Conservation (phyloP, 1,140 invertebrate species). For the Rhyzopertha dominica region DNA sequence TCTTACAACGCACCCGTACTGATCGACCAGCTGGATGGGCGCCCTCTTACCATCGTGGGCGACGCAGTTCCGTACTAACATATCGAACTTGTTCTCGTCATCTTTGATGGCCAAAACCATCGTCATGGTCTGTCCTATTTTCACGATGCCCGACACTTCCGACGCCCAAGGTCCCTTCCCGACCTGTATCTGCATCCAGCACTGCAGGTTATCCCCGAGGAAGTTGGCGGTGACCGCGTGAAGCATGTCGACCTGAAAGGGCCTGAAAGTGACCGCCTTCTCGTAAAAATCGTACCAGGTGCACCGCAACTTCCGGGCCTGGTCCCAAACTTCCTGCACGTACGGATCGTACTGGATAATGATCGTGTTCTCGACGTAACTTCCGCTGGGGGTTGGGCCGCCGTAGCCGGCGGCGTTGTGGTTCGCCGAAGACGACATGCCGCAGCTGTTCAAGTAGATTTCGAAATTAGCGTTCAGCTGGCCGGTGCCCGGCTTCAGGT, state of each 20-base stretch:
- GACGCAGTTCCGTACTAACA: conserved; percentile 90
- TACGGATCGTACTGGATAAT: conserved; percentile 94
- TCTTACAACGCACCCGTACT: conserved; percentile 84
- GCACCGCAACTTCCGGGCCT: conserved; percentile 77
- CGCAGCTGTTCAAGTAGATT: conserved; percentile 86
- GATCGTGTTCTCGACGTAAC: conserved; percentile 91
- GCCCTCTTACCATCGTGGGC: conserved; percentile 90
- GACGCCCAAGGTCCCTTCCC: conserved; percentile 93
- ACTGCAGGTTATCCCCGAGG: conserved; percentile 89
- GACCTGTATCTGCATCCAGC: conserved; percentile 95
- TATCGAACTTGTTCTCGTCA: conserved; percentile 93
- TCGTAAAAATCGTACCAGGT: conserved; percentile 96
- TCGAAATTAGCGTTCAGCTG: conserved; percentile 87
- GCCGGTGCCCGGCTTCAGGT: conserved; percentile 82
- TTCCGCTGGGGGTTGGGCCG: conserved; percentile 78
- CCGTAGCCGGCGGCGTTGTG: conserved; percentile 72
- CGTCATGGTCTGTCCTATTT: conserved; percentile 94
- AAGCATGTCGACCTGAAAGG: conserved; percentile 91
- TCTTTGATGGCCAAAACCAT: conserved; percentile 94
- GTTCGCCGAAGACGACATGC: conserved; percentile 83
- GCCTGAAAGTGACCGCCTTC: conserved; percentile 88
- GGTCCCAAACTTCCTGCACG: conserved; percentile 88
- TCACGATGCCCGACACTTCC: conserved; percentile 90
- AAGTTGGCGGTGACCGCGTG: conserved; percentile 92
- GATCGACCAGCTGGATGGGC: conserved; percentile 88